Percentiles rank a stretch among this genome's conserved stretches.
These are phyloP conservation scores for Tenualosa thibaudeaui DNA, from an alignment of 2,797 vertebrate genomes.

Conservation along the genomic window DNA sequence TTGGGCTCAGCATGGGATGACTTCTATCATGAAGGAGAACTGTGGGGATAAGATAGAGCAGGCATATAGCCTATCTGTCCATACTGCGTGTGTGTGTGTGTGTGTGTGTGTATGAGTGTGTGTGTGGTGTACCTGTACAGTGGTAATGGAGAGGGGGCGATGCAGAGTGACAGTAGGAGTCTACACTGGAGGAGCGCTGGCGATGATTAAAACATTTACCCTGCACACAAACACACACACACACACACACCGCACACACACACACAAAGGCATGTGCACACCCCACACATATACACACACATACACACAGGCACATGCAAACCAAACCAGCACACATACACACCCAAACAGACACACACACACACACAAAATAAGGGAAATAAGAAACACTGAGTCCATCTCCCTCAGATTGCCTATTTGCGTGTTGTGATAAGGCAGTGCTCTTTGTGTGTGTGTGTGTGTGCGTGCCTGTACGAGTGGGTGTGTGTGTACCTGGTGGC, in stretches of 20 bases:
- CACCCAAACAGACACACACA: not conserved
- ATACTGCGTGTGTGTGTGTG: not conserved
- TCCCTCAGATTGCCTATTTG: too few species aligned
- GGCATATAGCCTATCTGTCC: too few species aligned
- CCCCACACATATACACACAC: not conserved
- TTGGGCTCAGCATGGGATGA: too few species aligned
- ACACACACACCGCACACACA: not conserved
- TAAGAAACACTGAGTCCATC: not conserved
- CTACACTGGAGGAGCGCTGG: not conserved
- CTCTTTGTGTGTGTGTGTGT: too few species aligned
- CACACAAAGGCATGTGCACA: not conserved
- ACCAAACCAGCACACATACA: not conserved
- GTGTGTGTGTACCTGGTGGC: constrained; percentile 58
- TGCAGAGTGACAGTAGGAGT: not conserved
- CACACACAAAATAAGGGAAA: not conserved
- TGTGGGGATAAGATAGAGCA: too few species aligned
- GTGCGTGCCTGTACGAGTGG: not conserved
- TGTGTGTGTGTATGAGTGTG: not conserved
- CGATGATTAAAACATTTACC: not conserved
- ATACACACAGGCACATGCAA: not conserved
- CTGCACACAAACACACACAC: not conserved
- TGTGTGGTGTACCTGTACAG: constrained; percentile 9
- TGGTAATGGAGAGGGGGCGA: not conserved
- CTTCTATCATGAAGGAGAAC: too few species aligned
- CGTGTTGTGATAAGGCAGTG: too few species aligned